These are phyloP conservation scores for Dipodomys stephensi DNA, from an alignment of 2,113 vertebrate genomes.

Conservation along the genomic window DNA sequence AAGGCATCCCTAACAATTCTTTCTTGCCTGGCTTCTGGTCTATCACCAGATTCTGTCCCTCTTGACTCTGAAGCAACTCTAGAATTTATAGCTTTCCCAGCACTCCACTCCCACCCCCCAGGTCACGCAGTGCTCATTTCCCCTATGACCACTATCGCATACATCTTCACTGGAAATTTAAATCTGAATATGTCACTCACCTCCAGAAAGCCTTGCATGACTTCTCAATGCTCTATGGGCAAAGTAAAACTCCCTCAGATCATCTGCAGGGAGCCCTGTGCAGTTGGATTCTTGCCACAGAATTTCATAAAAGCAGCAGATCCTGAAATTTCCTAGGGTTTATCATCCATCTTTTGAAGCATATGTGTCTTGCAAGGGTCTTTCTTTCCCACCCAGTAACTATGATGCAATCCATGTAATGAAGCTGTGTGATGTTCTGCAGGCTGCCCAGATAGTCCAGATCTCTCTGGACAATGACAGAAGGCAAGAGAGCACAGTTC, in stretches of 20 bases:
- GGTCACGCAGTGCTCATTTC: background rate
- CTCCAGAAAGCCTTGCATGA: background rate
- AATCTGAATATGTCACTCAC: background rate
- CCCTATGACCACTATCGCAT: background rate
- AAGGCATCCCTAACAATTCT: background rate
- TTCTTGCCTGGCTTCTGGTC: background rate
- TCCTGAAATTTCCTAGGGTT: background rate
- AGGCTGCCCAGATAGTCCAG: background rate
- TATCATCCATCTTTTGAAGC: background rate
- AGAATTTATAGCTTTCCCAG: background rate
- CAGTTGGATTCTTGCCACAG: background rate
- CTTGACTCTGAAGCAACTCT: background rate
- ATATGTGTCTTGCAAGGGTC: background rate
- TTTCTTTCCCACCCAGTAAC: background rate
- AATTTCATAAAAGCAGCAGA: background rate
- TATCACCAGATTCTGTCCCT: background rate
- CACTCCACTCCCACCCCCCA: no score
- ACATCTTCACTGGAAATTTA: conserved; percentile 13
- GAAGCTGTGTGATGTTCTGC: background rate
- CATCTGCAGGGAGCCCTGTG: background rate
- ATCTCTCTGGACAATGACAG: background rate
- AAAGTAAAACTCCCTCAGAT: background rate
- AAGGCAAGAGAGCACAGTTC: background rate
- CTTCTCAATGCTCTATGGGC: background rate
- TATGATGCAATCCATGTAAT: background rate